These are phyloP conservation scores for Temnopleurus reevesii DNA, from an alignment of 53 echinoderm and acorn worm species.

Conservation along the genomic window DNA sequence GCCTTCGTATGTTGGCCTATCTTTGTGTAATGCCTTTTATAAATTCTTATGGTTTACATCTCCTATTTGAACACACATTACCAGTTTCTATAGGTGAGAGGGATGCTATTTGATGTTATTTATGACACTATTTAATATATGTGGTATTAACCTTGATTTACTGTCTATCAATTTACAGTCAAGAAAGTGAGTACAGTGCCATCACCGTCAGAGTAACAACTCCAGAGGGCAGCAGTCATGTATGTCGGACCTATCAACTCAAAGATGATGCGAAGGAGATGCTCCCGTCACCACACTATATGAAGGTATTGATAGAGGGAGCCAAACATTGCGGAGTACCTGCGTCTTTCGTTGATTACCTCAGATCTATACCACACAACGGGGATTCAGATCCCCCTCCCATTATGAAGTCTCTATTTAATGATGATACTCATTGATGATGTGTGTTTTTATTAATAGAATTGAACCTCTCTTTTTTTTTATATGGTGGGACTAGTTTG, in stretches of 20 bases:
- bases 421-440: not conserved
- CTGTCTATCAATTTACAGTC: not conserved
- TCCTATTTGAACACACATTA: not conserved
- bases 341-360: not conserved
- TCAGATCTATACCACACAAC: slow-evolving; percentile 5
- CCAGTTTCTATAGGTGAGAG: too few relatives aligned
- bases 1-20: not conserved
- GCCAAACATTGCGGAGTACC: slow-evolving; percentile 14
- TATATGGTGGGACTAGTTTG: too few relatives aligned
- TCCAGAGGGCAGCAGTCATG: not conserved
- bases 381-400: slow-evolving; percentile 1
- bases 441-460: too few relatives aligned
- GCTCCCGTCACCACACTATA: slow-evolving; percentile 66
- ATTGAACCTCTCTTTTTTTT: too few relatives aligned
- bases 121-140: too few relatives aligned
- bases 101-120: too few relatives aligned
- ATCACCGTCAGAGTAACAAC: not conserved
- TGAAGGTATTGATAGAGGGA: slow-evolving; percentile 48
- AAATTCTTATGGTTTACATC: not conserved
- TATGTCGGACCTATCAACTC: slow-evolving; percentile 32
- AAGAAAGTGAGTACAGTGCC: not conserved
- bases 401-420: slow-evolving; percentile 15
- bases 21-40: not conserved
- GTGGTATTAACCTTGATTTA: too few relatives aligned
- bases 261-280: not conserved